Base-by-base conservation (phyloP, 2,113 vertebrate genomes). In the Carollia perspicillata region DNA sequence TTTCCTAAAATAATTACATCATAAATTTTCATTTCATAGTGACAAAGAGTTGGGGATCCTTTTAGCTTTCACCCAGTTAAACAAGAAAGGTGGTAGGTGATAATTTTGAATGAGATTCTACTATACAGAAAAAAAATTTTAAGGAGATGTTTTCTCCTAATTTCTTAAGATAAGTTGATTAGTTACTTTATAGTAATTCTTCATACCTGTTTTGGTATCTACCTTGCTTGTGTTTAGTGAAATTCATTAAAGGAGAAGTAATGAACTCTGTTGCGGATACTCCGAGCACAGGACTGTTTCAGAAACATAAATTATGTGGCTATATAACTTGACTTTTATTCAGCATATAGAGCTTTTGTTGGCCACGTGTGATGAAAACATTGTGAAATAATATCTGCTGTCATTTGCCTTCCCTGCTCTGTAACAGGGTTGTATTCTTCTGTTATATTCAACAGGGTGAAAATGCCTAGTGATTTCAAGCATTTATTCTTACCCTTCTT, bases 1-100 rank as follows among this genome's bases (percentile, higher is more conserved):
- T 96, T 95, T 93, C 75, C 81, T 90, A 93, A 95, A 93, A 68
- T 93, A 92, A 95, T 93, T 71, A 42, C 71, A 33, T 95, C 79
- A 89, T 93, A 42, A 10, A 65, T 95, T 95, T 97, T 96, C 8
- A 80, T 81, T 90, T 92, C 71, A 87, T 44, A 26, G 11, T 49
- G 40, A 90, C 35, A 79, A 65, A 89, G 74, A 42, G 30, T 89
- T 79, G 9, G 63, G 2, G 58, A 63, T 94, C 37, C 6, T 69
- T 94, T 94, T 47, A 33, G 6, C n/a, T 95, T 14, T 93, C 8
- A 86, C 28, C 6, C 30, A 81, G 47, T 55, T 89, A 95, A 65
- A 20, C 17, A 60, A 58, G 92, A 95, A 90, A 66, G 40, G 44
- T 0, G 28, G 2, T 53, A 77, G 37, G 49, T 91, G 47, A 49